Evolutionary conservation across 2,113 vertebrate species (phyloP), one percentile per base, ranked within the genome.

Genomic region (Clarias magur): DNA sequence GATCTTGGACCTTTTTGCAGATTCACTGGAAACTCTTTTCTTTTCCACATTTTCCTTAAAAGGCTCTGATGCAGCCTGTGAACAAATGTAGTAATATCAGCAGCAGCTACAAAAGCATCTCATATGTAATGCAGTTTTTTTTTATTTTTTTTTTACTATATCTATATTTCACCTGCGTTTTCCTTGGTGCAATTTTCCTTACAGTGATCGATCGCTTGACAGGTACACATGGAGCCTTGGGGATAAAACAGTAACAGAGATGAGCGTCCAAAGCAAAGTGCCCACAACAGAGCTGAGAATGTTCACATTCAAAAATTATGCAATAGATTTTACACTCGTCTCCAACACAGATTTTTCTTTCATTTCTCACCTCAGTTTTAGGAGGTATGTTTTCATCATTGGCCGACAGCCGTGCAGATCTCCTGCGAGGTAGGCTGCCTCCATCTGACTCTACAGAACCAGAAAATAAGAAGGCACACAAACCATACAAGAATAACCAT

Each of bases 181-280:
- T 96, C 76, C 94, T 93, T 21, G 95, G 93, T 0, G 84, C 93
- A 67, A 95, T 95, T 87, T 96, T 96, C 89, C 90, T 94, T 34
- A 96, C 92, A 0, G 91, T 90, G 78, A 95, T 95, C 8, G 88
- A 92, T 0, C 95, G 92, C 89, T 95, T 95, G 3, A 93, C 89
- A 4, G 80, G 34, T 0, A 85, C 10, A 63, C 42, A 11, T 23
- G 42, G 73, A 89, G 91, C 93, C 93, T 93, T 82, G 85, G 88
- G 38, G 54, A 65, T 17, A n/a, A 54, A 68, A 88, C 76, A 11
- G 38, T 25, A 81, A 19, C 42, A 11, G 27, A 56, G 15, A 19
- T 80, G 80, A 75, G 57, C 11, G 27, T 16, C 54, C 56, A 80
- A 19, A 57, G 21, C 48, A 78, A 42, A 73, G 70, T 21, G 15